Conservation (phyloP, 2,888 invertebrate genomes). For the Amblyjoppa fuscipennis region DNA sequence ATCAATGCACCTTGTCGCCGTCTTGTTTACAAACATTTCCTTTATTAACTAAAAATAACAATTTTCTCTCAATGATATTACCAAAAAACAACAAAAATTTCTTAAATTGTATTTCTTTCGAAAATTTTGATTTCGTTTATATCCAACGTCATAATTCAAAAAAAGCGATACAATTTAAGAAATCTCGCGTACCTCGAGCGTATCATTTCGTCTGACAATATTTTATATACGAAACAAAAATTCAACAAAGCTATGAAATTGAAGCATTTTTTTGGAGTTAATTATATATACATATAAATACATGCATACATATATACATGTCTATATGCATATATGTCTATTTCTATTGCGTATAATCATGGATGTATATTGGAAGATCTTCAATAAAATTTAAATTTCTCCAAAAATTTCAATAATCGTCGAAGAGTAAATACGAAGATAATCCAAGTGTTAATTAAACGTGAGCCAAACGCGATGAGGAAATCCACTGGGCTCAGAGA, state of each 20-base stretch:
- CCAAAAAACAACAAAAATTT: too few species aligned
- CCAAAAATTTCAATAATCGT: neutral
- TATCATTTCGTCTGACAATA: too few species aligned
- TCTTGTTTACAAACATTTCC: neutral
- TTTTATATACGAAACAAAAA: neutral
- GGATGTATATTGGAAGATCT: neutral
- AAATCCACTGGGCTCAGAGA: slow-evolving; percentile 18
- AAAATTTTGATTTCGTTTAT: neutral
- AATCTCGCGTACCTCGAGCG: too few species aligned
- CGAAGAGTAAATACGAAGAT: slow-evolving; percentile 2
- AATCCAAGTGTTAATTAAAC: slow-evolving; percentile 6
- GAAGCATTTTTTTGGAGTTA: neutral
- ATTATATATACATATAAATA: neutral
- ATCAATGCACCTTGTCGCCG: neutral
- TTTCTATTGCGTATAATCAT: neutral
- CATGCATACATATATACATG: neutral
- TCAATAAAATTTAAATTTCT: neutral
- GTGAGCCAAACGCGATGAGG: slow-evolving; percentile 11
- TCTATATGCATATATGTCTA: neutral
- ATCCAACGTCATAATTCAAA: too few species aligned
- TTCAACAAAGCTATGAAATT: neutral
- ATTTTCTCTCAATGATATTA: neutral
- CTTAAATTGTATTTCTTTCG: too few species aligned
- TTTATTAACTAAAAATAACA: neutral
- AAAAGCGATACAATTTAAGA: too few species aligned